Evolutionary conservation across 2,113 vertebrate species (phyloP).

Genomic region (Vidua chalybeata): DNA sequence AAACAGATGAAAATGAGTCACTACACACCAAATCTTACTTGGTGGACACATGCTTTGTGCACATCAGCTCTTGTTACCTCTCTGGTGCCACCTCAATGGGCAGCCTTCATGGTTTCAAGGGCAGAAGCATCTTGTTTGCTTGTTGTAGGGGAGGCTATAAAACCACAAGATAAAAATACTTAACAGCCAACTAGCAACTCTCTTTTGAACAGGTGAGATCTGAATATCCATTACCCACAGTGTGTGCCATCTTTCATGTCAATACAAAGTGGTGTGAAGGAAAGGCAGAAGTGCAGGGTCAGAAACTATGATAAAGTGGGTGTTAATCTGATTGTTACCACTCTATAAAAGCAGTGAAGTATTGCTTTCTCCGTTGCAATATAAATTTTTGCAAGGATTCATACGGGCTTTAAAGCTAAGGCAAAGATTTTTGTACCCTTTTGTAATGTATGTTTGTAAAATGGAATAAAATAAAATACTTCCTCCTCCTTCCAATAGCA

Average conservation of each 20-base stretch:
- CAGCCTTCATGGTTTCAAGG: not conserved
- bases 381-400: not conserved
- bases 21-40: not conserved
- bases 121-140: not conserved
- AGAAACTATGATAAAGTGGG: not conserved
- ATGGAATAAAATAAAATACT: not conserved
- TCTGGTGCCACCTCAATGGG: not conserved
- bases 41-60: not conserved
- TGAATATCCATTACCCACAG: slow-evolving; percentile 16
- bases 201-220: not conserved
- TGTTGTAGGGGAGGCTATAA: not conserved
- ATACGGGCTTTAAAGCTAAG: not conserved
- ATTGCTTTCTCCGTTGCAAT: not conserved
- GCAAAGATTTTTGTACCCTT: not conserved
- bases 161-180: slow-evolving; percentile 12
- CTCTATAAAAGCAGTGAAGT: not conserved
- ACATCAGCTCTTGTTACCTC: not conserved
- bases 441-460: not conserved
- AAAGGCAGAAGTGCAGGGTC: not conserved
- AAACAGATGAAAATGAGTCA: not conserved
- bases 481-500: not conserved
- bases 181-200: not conserved
- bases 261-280: not conserved
- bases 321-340: not conserved
- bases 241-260: not conserved